These are phyloP conservation scores for Drosophila virilis DNA, from an alignment of 1,140 invertebrate genomes.

Conservation along the genomic window DNA sequence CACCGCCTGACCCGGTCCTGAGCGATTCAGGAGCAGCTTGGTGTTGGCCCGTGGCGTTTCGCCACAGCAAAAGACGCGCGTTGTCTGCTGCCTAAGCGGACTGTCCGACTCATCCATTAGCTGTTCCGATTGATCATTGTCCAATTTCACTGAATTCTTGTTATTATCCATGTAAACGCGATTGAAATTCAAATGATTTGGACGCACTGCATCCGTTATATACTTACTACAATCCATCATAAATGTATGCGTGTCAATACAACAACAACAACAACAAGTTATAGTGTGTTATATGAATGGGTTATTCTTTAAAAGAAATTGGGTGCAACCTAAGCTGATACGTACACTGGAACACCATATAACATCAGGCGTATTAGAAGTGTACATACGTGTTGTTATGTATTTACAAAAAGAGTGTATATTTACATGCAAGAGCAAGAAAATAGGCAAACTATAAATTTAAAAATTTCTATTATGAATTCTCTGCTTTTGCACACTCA, in stretches of 20 bases:
- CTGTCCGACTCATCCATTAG: slow-evolving; percentile 77
- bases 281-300: slow-evolving; percentile 25
- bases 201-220: slow-evolving; percentile 77
- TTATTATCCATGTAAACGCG: slow-evolving; percentile 69
- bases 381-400: slow-evolving; percentile 2
- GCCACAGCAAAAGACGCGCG: slow-evolving; percentile 77
- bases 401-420: slow-evolving; percentile 24
- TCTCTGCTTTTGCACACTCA: slow-evolving; percentile 60
- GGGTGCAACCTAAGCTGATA: slow-evolving; percentile 56
- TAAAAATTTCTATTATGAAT: slow-evolving; percentile 11
- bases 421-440: slow-evolving; percentile 46
- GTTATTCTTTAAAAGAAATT: slow-evolving; percentile 48
- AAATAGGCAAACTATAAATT: slow-evolving; percentile 34
- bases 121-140: slow-evolving; percentile 48
- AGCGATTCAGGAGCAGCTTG: slow-evolving; percentile 59
- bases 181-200: slow-evolving; percentile 69
- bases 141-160: slow-evolving; percentile 46
- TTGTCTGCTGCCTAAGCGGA: slow-evolving; percentile 48
- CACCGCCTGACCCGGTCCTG: slow-evolving; percentile 75
- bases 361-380: not conserved
- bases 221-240: slow-evolving; percentile 75
- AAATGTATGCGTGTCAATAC: slow-evolving; percentile 57
- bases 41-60: slow-evolving; percentile 53
- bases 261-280: slow-evolving; percentile 58
- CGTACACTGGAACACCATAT: slow-evolving; percentile 72